Percentiles rank a stretch among this genome's conserved stretches.
phyloP scores from a whole-genome alignment of 2,113 vertebrate genomes.

The Epinephelus moara region DNA sequence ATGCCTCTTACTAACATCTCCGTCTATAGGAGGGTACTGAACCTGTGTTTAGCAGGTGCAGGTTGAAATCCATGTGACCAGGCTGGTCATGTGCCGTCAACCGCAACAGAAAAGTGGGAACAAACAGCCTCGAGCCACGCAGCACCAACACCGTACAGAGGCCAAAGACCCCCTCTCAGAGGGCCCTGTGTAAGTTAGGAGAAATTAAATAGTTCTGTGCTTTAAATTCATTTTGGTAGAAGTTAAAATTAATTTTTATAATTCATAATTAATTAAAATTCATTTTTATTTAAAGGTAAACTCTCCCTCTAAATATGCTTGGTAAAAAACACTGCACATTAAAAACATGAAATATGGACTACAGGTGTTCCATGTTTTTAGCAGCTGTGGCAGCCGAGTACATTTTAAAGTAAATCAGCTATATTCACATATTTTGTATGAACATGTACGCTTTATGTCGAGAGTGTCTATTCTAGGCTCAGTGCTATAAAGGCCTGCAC shows the following conservation, averaged over 20 bases:
- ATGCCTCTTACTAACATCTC: background rate
- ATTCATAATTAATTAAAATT: background rate
- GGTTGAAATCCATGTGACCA: constrained; percentile 93
- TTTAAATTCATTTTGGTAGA: background rate
- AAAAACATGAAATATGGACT: constrained; percentile 16
- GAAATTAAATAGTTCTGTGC: background rate
- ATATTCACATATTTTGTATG: background rate
- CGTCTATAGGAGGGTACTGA: background rate
- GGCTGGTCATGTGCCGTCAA: constrained; percentile 98
- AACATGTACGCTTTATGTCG: background rate
- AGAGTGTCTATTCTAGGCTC: constrained; percentile 1
- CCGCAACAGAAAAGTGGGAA: constrained; percentile 99
- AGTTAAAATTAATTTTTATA: background rate
- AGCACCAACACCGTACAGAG: constrained; percentile 90
- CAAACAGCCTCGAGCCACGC: constrained; percentile 97
- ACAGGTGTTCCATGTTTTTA: constrained; percentile 16
- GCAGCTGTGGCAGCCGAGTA: constrained; percentile 13
- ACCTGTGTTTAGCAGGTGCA: constrained; percentile 66
- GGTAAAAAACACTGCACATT: background rate
- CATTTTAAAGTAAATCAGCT: background rate
- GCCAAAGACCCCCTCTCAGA: constrained; percentile 50
- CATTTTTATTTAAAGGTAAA: background rate
- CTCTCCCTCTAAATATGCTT: background rate
- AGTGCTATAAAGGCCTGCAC: constrained; percentile 27
- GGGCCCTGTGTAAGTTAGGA: background rate